A percentile compares a stretch with the other conserved stretches of the same genome.
These are phyloP conservation scores for Darevskia nairensis DNA, from an alignment of 2,797 vertebrate genomes.

Conservation along the genomic window DNA sequence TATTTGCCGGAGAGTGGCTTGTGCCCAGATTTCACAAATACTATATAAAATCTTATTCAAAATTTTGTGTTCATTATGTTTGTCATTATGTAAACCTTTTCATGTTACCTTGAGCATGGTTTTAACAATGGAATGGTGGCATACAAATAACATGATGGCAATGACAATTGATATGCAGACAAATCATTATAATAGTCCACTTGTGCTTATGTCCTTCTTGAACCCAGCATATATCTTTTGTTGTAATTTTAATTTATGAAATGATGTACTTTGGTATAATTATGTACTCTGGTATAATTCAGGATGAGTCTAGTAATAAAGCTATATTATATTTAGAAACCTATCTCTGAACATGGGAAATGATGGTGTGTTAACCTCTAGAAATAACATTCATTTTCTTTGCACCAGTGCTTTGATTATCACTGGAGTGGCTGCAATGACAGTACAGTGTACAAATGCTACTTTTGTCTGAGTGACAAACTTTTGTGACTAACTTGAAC, in stretches of 20 bases:
- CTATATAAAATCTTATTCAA: too few relatives aligned
- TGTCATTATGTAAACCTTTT: too few relatives aligned
- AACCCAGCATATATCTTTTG: background rate
- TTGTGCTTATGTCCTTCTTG: background rate
- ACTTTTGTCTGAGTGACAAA: conserved; percentile 12
- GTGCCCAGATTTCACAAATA: too few relatives aligned
- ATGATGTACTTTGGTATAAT: too few relatives aligned
- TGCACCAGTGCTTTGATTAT: conserved; percentile 23
- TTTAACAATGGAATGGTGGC: too few relatives aligned
- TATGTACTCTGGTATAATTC: background rate
- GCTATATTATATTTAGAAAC: background rate
- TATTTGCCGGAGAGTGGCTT: too few relatives aligned
- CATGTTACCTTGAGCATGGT: too few relatives aligned
- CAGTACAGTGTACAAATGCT: conserved; percentile 27
- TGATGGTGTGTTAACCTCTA: conserved; percentile 9
- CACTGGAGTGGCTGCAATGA: background rate
- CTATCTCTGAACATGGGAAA: conserved; percentile 21
- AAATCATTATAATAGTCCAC: background rate
- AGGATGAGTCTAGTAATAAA: background rate
- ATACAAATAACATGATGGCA: too few relatives aligned
- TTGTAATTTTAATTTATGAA: background rate
- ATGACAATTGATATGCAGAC: too few relatives aligned
- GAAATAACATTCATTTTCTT: background rate
- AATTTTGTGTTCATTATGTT: too few relatives aligned
- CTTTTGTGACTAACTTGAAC: conserved; percentile 37